Evolutionary conservation across 2,888 invertebrate genomes (phyloP).

Genomic region (Allygus modestus): DNA sequence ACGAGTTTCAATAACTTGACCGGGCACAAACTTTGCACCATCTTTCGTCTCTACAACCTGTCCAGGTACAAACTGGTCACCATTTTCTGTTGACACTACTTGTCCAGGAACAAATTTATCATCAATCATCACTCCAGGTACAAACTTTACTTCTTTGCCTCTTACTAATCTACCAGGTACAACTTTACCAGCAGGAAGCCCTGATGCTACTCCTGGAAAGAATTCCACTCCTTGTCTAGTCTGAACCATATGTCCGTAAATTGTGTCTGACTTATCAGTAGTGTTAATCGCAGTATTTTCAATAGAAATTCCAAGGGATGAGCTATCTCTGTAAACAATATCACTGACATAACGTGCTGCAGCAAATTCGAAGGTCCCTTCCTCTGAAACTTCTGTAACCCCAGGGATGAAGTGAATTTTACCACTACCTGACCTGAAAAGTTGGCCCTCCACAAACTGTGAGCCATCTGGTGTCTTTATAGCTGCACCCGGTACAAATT

Average conservation of each 20-base stretch:
- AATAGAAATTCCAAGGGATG: slow-evolving; percentile 67
- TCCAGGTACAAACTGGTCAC: slow-evolving; percentile 84
- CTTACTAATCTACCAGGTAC: slow-evolving; percentile 81
- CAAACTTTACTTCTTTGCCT: slow-evolving; percentile 81
- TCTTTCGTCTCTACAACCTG: slow-evolving; percentile 84
- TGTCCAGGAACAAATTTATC: slow-evolving; percentile 84
- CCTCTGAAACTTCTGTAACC: slow-evolving; percentile 75
- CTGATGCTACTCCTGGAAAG: slow-evolving; percentile 77
- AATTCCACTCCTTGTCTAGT: slow-evolving; percentile 82
- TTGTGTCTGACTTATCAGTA: slow-evolving; percentile 72
- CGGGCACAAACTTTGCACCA: slow-evolving; percentile 86
- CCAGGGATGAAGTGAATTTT: slow-evolving; percentile 81
- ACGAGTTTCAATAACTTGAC: slow-evolving; percentile 85
- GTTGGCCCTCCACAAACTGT: slow-evolving; percentile 82
- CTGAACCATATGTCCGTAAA: slow-evolving; percentile 84
- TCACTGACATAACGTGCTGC: slow-evolving; percentile 79
- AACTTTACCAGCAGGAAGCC: slow-evolving; percentile 78
- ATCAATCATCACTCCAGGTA: slow-evolving; percentile 83
- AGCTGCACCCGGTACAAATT: slow-evolving; percentile 81
- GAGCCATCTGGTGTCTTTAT: slow-evolving; percentile 81
- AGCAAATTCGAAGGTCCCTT: slow-evolving; percentile 79
- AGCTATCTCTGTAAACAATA: slow-evolving; percentile 74
- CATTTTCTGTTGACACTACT: slow-evolving; percentile 82
- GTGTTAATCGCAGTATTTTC: slow-evolving; percentile 65
- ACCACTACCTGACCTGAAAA: slow-evolving; percentile 79